Percentiles rank a stretch among this genome's conserved stretches.
Evolutionary conservation across 2,797 vertebrate species (phyloP).

Genomic region (Urocyon cinereoargenteus): DNA sequence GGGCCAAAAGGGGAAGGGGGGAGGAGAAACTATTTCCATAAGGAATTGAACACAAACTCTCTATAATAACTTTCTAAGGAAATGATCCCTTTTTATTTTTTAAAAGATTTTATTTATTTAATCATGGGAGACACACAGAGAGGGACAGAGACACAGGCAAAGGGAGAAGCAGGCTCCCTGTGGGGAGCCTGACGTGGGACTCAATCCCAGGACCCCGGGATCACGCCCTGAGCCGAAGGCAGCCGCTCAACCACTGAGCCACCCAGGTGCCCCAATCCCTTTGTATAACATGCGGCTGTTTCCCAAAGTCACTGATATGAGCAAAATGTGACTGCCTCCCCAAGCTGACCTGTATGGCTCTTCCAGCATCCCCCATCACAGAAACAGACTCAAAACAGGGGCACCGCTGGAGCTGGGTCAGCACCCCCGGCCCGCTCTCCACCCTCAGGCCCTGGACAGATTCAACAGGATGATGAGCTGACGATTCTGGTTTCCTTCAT

Average conservation of each 20-base stretch:
- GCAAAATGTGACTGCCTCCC: accelerated
- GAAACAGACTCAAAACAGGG: neutral
- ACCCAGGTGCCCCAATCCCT: no score
- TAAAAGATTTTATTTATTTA: no score
- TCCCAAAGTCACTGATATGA: neutral
- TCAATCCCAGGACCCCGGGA: no score
- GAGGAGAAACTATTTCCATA: neutral
- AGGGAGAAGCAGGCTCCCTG: no score
- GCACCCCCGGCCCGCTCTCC: accelerated
- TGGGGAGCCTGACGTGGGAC: no score
- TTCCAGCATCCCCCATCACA: accelerated
- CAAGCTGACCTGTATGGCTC: neutral
- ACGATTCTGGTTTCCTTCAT: no score
- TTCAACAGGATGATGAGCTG: accelerated
- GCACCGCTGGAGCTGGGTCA: accelerated
- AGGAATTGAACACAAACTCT: accelerated
- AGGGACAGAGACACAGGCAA: no score
- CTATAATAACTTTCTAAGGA: neutral
- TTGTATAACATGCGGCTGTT: neutral
- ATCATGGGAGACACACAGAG: no score
- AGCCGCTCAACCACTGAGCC: no score
- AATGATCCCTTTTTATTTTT: neutral
- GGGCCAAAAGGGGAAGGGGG: accelerated
- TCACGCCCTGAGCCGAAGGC: no score
- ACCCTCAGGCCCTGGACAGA: accelerated